Evolutionary conservation across 2,113 vertebrate genomes (phyloP).

Genomic region (Hippocampus guttulatus): DNA sequence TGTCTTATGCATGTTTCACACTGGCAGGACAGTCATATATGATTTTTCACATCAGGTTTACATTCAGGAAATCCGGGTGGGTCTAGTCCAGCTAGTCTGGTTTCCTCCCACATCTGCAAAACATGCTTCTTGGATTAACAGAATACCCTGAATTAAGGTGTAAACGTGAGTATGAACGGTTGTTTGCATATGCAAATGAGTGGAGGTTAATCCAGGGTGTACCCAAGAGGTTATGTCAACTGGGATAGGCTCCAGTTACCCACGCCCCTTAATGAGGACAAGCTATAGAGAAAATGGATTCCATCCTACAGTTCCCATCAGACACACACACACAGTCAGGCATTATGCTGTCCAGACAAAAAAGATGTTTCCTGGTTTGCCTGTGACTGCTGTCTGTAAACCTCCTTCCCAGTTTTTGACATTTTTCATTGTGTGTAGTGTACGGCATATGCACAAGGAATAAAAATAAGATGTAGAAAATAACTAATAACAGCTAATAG

Average conservation of each 20-base stretch:
- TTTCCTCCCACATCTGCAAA: too few relatives aligned
- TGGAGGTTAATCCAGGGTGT: neutral
- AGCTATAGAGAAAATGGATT: too few relatives aligned
- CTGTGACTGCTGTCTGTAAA: neutral
- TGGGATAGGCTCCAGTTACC: neutral
- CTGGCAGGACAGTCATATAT: too few relatives aligned
- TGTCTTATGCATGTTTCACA: too few relatives aligned
- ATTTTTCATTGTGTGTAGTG: neutral
- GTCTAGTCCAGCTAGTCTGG: too few relatives aligned
- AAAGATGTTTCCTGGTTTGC: constrained; percentile 28
- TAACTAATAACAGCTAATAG: constrained; percentile 53
- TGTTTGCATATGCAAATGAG: neutral
- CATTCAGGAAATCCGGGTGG: neutral
- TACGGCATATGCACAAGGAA: neutral
- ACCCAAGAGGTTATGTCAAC: neutral
- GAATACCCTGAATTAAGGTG: too few relatives aligned
- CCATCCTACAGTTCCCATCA: constrained; percentile 22
- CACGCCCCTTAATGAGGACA: too few relatives aligned
- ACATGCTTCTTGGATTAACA: too few relatives aligned
- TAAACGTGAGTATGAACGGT: too few relatives aligned
- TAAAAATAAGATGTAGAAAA: constrained; percentile 18
- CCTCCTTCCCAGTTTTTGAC: neutral
- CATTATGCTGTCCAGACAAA: constrained; percentile 24
- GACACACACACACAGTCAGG: constrained; percentile 31
- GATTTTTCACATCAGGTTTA: neutral